Percentiles rank a stretch among this genome's conserved stretches.
phyloP scores from a whole-genome alignment of 1,140 invertebrate species.

The Drosophila bocqueti region DNA sequence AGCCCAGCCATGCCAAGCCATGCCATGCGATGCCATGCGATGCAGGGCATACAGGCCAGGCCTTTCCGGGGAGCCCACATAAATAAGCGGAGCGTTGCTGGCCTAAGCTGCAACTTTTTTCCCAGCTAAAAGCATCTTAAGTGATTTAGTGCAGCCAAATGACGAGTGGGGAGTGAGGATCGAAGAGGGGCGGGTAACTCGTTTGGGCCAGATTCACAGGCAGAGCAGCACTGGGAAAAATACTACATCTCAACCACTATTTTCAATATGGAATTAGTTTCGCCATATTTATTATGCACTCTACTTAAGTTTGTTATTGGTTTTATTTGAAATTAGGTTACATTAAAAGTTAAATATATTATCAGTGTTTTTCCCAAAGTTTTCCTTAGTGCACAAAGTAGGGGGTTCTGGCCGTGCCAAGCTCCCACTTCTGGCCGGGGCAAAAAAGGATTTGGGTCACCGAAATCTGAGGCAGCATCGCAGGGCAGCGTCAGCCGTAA shows the following conservation, averaged over 20 bases:
- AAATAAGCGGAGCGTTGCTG: slow-evolving; percentile 57
- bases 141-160: slow-evolving; percentile 80
- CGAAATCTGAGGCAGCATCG: slow-evolving; percentile 71
- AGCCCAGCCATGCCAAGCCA: slow-evolving; percentile 2
- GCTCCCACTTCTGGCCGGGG: slow-evolving; percentile 55
- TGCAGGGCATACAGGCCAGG: slow-evolving; percentile 14
- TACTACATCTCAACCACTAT: neutral
- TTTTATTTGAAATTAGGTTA: neutral
- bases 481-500: slow-evolving; percentile 49
- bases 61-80: slow-evolving; percentile 51
- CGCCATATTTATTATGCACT: too few species aligned
- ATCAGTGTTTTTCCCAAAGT: neutral
- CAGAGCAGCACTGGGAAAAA: slow-evolving; percentile 18
- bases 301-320: neutral
- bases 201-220: slow-evolving; percentile 42
- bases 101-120: slow-evolving; percentile 76
- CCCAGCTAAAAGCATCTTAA: slow-evolving; percentile 81
- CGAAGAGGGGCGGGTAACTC: slow-evolving; percentile 22
- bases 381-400: slow-evolving; percentile 33
- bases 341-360: neutral
- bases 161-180: slow-evolving; percentile 16
- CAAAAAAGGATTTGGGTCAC: slow-evolving; percentile 77
- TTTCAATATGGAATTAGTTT: neutral
- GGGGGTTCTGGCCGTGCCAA: slow-evolving; percentile 32
- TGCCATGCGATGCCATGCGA: neutral